Conservation (phyloP, 2,113 vertebrate genomes). For the Hypocryptadius cinnamomeus region DNA sequence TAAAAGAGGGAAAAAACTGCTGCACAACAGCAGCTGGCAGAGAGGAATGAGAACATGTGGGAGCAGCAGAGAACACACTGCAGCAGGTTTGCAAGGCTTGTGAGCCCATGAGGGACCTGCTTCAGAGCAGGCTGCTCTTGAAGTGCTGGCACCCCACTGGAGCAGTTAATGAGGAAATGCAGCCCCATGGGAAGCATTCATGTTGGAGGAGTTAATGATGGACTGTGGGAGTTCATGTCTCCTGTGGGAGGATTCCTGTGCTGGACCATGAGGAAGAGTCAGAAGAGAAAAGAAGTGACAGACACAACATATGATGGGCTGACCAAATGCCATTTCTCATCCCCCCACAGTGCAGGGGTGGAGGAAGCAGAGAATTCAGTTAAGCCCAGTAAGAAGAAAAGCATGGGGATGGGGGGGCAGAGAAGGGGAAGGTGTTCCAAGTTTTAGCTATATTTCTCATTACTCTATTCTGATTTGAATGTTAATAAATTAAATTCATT, state of each 20-base stretch:
- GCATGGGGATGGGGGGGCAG: fast-evolving
- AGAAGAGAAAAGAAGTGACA: not conserved
- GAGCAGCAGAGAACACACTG: not conserved
- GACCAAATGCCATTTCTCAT: not conserved
- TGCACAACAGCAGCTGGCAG: not conserved
- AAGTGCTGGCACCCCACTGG: not conserved
- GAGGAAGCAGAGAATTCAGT: not conserved
- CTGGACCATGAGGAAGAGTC: not conserved
- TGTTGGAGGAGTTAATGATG: not conserved
- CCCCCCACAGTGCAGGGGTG: fast-evolving
- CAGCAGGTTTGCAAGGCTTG: not conserved
- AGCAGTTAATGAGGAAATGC: not conserved
- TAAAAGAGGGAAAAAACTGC: not conserved
- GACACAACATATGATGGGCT: not conserved
- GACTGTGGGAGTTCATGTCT: not conserved
- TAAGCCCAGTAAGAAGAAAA: not conserved
- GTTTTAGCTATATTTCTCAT: not conserved
- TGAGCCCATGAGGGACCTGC: too few relatives aligned
- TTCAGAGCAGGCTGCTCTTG: not conserved
- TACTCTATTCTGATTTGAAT: not conserved
- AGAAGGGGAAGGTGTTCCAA: not conserved
- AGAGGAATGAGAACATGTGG: not conserved
- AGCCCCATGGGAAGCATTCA: not conserved
- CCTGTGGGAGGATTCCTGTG: not conserved
- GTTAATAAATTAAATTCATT: not conserved